Conservation (phyloP, 2,888 invertebrate genomes). For the Nysson spinosus region DNA sequence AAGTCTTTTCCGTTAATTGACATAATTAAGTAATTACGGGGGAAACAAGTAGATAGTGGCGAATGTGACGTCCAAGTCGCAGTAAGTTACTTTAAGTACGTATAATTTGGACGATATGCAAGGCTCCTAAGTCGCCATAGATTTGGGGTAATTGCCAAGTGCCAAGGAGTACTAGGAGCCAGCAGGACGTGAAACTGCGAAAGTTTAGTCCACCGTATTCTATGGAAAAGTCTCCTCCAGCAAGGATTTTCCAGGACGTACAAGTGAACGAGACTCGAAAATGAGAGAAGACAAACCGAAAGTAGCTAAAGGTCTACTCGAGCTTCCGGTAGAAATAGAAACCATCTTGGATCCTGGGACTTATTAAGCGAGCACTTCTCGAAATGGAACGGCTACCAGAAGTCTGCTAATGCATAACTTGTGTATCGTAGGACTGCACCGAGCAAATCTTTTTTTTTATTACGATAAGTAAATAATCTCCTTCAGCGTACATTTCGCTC, state of each 20-base stretch:
- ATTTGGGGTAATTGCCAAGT: slow-evolving; percentile 63
- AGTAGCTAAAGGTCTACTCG: slow-evolving; percentile 18
- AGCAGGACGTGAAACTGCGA: slow-evolving; percentile 6
- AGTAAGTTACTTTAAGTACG: slow-evolving; percentile 58
- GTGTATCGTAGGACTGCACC: too few relatives aligned
- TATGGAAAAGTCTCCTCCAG: slow-evolving; percentile 13
- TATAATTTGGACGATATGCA: slow-evolving; percentile 64
- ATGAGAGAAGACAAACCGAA: slow-evolving; percentile 30
- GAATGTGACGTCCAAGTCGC: slow-evolving; percentile 41
- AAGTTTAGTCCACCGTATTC: slow-evolving; percentile 30
- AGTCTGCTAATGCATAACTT: too few relatives aligned
- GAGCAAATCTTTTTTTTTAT: too few relatives aligned
- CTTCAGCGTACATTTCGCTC: too few relatives aligned
- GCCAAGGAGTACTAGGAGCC: slow-evolving; percentile 6
- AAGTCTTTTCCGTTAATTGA: slow-evolving; percentile 41
- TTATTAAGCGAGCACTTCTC: slow-evolving; percentile 37
- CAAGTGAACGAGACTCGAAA: neutral
- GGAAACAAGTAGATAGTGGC: slow-evolving; percentile 9
- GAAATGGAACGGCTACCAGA: slow-evolving; percentile 3
- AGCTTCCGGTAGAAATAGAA: too few relatives aligned
- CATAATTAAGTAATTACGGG: slow-evolving; percentile 60
- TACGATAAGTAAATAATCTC: too few relatives aligned
- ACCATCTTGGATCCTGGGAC: slow-evolving; percentile 11
- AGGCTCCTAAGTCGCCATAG: slow-evolving; percentile 56
- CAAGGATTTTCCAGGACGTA: slow-evolving; percentile 5